Conservation (phyloP, 2,797 vertebrate genomes). For the Silurus lanzhouensis region DNA sequence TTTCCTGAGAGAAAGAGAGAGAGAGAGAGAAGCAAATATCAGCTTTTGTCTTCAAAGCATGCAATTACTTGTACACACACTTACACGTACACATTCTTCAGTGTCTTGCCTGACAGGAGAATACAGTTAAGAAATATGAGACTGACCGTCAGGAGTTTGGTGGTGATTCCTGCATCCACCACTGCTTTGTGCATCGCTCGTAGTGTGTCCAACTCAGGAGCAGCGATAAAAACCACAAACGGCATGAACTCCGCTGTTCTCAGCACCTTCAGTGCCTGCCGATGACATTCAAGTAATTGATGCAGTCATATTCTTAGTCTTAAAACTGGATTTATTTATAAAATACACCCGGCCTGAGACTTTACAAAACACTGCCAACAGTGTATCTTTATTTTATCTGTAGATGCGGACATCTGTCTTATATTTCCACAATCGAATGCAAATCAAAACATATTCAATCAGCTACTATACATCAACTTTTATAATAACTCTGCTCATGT, state of each 20-base stretch:
- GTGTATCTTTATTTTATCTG: background rate
- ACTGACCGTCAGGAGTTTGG: slow-evolving; percentile 94
- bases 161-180: slow-evolving; percentile 94
- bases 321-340: background rate
- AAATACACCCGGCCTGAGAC: background rate
- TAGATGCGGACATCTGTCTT: background rate
- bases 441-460: background rate
- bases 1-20: slow-evolving; percentile 79
- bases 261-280: slow-evolving; percentile 92
- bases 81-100: background rate
- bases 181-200: slow-evolving; percentile 98
- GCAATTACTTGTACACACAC: background rate
- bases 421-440: background rate
- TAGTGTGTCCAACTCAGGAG: slow-evolving; percentile 91
- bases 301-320: background rate
- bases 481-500: background rate
- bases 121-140: background rate
- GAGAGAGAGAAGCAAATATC: background rate
- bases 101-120: background rate
- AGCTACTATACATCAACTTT: background rate
- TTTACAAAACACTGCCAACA: background rate
- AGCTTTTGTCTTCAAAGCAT: background rate
- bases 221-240: slow-evolving; percentile 96
- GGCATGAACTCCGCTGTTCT: slow-evolving; percentile 98
- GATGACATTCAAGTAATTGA: slow-evolving; percentile 40